Evolutionary conservation across 1,140 invertebrate species (phyloP).

Genomic region (Anadara kagoshimensis): DNA sequence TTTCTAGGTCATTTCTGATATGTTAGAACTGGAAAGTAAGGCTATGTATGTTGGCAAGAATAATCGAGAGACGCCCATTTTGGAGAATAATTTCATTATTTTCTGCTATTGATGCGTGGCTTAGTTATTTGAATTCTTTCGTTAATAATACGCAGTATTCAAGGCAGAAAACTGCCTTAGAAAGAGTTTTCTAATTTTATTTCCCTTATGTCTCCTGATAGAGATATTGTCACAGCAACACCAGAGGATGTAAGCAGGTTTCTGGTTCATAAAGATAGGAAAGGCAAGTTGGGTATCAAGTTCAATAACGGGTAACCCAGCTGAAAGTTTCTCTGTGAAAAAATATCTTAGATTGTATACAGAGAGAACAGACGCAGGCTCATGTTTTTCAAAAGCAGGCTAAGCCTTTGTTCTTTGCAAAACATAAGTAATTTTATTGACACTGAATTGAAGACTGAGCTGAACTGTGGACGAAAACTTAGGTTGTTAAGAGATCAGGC

Average conservation of each 20-base stretch:
- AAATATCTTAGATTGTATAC: slow-evolving; percentile 20
- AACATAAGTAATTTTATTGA: neutral
- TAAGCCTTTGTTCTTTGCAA: slow-evolving; percentile 10
- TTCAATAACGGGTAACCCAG: slow-evolving; percentile 24
- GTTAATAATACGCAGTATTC: no score
- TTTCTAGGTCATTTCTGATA: no score
- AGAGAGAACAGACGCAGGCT: neutral
- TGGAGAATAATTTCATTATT: no score
- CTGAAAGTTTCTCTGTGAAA: slow-evolving; percentile 4
- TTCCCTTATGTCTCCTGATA: no score
- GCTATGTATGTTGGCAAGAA: no score
- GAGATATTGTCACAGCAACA: no score
- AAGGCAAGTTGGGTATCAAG: neutral
- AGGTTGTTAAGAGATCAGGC: slow-evolving; percentile 15
- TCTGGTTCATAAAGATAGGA: neutral
- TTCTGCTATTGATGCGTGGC: no score
- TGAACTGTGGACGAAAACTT: neutral
- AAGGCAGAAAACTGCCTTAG: no score
- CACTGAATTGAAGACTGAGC: neutral
- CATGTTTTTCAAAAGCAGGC: slow-evolving; percentile 4
- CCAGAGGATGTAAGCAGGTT: slow-evolving; percentile 7
- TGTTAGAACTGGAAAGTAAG: no score
- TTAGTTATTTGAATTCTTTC: no score
- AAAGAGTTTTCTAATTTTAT: no score
- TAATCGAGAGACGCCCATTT: no score